These are phyloP conservation scores for Globodera rostochiensis DNA, from an alignment of 1,140 invertebrate species.

Conservation along the genomic window DNA sequence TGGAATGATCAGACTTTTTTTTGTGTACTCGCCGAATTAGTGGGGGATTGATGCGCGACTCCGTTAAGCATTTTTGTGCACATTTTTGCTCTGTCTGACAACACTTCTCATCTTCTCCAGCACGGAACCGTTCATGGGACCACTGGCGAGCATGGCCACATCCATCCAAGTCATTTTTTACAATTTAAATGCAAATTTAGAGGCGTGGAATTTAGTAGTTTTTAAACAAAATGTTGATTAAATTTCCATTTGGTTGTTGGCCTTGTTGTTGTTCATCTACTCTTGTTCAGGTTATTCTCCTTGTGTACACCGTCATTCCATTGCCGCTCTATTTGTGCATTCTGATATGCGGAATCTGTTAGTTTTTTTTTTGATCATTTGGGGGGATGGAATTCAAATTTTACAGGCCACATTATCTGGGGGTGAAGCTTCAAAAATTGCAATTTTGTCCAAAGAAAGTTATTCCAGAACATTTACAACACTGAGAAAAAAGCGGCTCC, in stretches of 20 bases:
- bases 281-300: constrained; percentile 81
- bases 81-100: constrained; percentile 61
- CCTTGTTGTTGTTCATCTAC: constrained; percentile 70
- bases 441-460: too few species aligned
- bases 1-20: not conserved
- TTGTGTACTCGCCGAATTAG: not conserved
- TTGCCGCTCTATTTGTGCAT: constrained; percentile 83
- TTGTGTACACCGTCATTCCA: constrained; percentile 89
- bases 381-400: too few species aligned
- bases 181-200: not conserved
- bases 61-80: constrained; percentile 59
- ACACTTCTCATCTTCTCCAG: constrained; percentile 61
- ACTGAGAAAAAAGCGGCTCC: too few species aligned
- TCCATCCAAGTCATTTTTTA: constrained; percentile 49
- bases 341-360: constrained; percentile 67
- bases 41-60: not conserved
- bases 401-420: too few species aligned
- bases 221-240: too few species aligned
- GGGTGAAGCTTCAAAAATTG: too few species aligned
- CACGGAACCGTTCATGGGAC: constrained; percentile 61
- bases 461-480: too few species aligned
- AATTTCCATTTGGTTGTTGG: too few species aligned
- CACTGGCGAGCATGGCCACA: constrained; percentile 56
- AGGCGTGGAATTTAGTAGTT: too few species aligned
- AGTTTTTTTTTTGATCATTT: not conserved